These are phyloP conservation scores for Perizoma affinitatum DNA, from an alignment of 2,888 invertebrate species.

Conservation along the genomic window DNA sequence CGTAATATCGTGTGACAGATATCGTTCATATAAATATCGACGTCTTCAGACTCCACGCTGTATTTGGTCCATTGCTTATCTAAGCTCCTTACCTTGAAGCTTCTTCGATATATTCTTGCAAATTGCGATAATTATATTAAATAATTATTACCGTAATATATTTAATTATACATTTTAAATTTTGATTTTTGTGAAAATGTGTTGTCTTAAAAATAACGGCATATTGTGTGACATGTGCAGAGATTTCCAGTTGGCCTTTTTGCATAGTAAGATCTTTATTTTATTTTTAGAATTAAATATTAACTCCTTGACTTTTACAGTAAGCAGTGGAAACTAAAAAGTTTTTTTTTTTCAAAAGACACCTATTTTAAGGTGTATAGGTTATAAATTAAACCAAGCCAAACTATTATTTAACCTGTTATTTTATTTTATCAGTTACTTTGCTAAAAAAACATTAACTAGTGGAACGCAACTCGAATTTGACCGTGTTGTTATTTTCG, in stretches of 20 bases:
- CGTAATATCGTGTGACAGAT: slow-evolving; percentile 78
- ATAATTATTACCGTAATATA: slow-evolving; percentile 34
- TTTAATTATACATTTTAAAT: slow-evolving; percentile 5
- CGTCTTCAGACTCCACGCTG: slow-evolving; percentile 65
- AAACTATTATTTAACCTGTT: too few relatives aligned
- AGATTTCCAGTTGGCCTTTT: slow-evolving; percentile 71
- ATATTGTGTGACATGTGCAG: slow-evolving; percentile 75
- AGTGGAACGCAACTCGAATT: too few relatives aligned
- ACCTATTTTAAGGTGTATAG: too few relatives aligned
- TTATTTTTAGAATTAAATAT: neutral
- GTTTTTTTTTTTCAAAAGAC: too few relatives aligned
- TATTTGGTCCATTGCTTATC: slow-evolving; percentile 80
- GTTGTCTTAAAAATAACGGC: slow-evolving; percentile 76
- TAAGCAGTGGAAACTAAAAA: too few relatives aligned
- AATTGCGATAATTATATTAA: slow-evolving; percentile 56
- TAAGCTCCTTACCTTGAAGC: slow-evolving; percentile 81
- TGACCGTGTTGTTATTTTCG: too few relatives aligned
- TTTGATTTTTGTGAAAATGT: slow-evolving; percentile 62
- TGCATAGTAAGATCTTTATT: slow-evolving; percentile 69
- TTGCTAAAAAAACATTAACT: too few relatives aligned
- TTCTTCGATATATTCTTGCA: slow-evolving; percentile 63
- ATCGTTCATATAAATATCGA: slow-evolving; percentile 80
- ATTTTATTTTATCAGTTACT: too few relatives aligned
- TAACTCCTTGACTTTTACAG: neutral
- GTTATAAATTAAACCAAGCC: too few relatives aligned